Evolutionary conservation across 2,113 vertebrate genomes (phyloP), one percentile per base, ranked within the genome.

Genomic region (Hemibagrus wyckioides): DNA sequence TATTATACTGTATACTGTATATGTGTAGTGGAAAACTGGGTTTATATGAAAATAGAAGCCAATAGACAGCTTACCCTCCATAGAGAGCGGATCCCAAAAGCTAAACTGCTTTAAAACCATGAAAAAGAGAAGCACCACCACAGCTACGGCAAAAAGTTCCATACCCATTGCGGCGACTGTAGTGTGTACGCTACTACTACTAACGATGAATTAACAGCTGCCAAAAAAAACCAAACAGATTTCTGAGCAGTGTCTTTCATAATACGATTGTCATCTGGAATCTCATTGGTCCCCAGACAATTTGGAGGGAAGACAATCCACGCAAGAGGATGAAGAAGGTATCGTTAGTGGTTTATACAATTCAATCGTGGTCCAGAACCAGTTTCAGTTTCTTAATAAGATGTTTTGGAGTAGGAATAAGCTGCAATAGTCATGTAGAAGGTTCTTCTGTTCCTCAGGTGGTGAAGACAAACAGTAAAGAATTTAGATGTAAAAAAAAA

Each of bases 91-190:
- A 63, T 98, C 97, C 94, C 96, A 94, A 89, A 97, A 95, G 87
- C 97, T 97, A 87, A 99, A 98, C 94, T 99, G 98, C 93, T 97
- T 98, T 91, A 98, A 97, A 77, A 98, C 96, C 1, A 97, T 94
- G 92, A 96, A 91, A 94, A 97, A 98, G 57, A 98, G 94, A 88
- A 97, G 92, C 33, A 97, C 93, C 84, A 99, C 96, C 86, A 97
- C 97, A 0, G 92, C 94, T 87, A 98, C 94, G 21, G 97, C 97
- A 33, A 97, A 96, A 50, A 99, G 87, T 91, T 98, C 98, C 97
- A 99, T 98, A 88, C 97, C 97, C 97, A 97, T 97, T 65, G 89
- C 91, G 73, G 88, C 61, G 41, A 84, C 83, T 90, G 73, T 83
- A 88, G 88, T 80, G 83, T 71, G 88, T 82, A 30, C 9, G 1